These are phyloP conservation scores for Leptinotarsa undecemlineata DNA, from an alignment of 1,140 invertebrate genomes.

Conservation along the genomic window DNA sequence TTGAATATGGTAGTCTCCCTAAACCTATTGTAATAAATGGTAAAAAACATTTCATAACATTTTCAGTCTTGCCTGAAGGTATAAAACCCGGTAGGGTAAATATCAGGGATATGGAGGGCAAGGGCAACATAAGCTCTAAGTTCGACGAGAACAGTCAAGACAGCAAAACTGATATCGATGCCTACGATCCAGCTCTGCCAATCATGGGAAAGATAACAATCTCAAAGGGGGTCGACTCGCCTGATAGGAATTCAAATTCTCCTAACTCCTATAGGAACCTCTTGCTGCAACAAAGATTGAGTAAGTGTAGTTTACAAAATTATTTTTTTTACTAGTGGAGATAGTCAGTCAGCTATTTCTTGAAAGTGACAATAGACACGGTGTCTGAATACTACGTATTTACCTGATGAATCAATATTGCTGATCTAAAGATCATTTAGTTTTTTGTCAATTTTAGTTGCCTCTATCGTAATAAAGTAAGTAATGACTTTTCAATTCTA, in stretches of 20 bases:
- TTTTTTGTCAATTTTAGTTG: too few species aligned
- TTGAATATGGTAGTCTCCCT: slow-evolving; percentile 90
- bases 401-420: too few species aligned
- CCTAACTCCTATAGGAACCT: slow-evolving; percentile 45
- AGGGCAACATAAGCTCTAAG: slow-evolving; percentile 21
- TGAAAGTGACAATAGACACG: too few species aligned
- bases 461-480: too few species aligned
- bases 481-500: too few species aligned
- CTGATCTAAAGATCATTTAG: too few species aligned
- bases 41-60: slow-evolving; percentile 80
- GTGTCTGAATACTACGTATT: too few species aligned
- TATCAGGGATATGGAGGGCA: slow-evolving; percentile 70
- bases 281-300: slow-evolving; percentile 40
- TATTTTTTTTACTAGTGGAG: too few species aligned
- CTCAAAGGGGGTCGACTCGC: slow-evolving; percentile 34
- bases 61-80: slow-evolving; percentile 78
- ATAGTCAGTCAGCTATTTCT: too few species aligned
- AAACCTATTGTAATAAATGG: slow-evolving; percentile 82
- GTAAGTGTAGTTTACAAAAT: slow-evolving; percentile 38
- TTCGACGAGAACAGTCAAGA: slow-evolving; percentile 40
- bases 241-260: slow-evolving; percentile 49
- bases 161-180: slow-evolving; percentile 1
- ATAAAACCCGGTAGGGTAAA: slow-evolving; percentile 69
- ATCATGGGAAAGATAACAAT: slow-evolving; percentile 24
- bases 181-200: slow-evolving; percentile 35